phyloP scores from a whole-genome alignment of 2,113 vertebrate species.

The Neotoma lepida region DNA sequence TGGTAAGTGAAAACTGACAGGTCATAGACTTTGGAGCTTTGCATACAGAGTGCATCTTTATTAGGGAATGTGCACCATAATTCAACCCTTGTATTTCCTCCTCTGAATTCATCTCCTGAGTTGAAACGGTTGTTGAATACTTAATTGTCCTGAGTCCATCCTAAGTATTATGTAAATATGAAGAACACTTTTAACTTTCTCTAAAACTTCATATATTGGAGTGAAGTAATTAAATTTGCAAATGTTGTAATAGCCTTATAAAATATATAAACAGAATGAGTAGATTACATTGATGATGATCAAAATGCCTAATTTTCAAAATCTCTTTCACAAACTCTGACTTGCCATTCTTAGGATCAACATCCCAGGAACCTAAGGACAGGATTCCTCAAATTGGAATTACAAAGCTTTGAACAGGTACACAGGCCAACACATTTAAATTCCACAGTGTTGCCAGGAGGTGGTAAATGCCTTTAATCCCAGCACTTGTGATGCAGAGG shows the following conservation, averaged over 20 bases:
- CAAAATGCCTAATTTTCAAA: not conserved
- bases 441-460: not conserved
- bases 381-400: not conserved
- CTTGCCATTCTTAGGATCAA: not conserved
- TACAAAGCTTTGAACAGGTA: not conserved
- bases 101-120: not conserved
- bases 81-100: not conserved
- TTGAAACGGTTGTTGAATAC: not conserved
- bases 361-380: not conserved
- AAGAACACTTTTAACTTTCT: not conserved
- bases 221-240: not conserved
- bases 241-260: not conserved
- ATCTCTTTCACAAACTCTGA: not conserved
- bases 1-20: slow-evolving; percentile 49
- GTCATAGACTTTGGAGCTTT: not conserved
- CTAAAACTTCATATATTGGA: not conserved
- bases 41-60: not conserved
- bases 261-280: not conserved
- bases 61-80: not conserved
- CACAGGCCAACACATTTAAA: not conserved
- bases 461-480: not conserved
- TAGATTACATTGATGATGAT: not conserved
- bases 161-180: not conserved
- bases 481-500: not conserved
- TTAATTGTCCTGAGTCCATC: not conserved